Conservation (phyloP, 2,113 vertebrate species). For the Sylvietta virens region DNA sequence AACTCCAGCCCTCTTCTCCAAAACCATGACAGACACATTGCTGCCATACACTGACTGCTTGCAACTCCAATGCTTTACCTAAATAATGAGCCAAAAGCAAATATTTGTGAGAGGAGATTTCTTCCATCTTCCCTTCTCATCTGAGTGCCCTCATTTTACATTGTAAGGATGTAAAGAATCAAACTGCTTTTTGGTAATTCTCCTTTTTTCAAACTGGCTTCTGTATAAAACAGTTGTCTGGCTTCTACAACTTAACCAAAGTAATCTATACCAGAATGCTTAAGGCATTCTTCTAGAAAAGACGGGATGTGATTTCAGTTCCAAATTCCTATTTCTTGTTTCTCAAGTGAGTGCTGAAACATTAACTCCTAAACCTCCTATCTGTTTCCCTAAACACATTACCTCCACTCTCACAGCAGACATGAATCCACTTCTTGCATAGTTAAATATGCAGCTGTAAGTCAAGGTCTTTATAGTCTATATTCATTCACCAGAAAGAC, state of each 20-base stretch:
- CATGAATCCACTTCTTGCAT: not conserved
- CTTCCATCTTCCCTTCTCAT: not conserved
- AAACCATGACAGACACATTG: not conserved
- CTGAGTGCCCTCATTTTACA: not conserved
- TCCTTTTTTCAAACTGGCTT: not conserved
- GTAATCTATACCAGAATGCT: not conserved
- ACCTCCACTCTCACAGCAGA: not conserved
- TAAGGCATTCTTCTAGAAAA: not conserved
- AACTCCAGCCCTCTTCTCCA: not conserved
- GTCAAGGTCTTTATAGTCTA: not conserved
- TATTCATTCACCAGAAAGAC: not conserved
- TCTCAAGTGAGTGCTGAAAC: not conserved
- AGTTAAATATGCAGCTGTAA: not conserved
- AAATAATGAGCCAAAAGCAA: not conserved
- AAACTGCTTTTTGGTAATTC: not conserved
- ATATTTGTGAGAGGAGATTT: not conserved
- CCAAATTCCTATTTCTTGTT: not conserved
- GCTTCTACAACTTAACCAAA: not conserved
- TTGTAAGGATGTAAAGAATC: too few species aligned
- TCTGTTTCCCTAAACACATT: not conserved
- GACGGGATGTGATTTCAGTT: not conserved
- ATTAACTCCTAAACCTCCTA: not conserved
- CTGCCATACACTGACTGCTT: not conserved
- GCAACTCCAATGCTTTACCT: not conserved
- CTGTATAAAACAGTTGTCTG: not conserved